These are phyloP conservation scores for Catocala sponsa DNA, from an alignment of 2,888 invertebrate species.

Conservation along the genomic window DNA sequence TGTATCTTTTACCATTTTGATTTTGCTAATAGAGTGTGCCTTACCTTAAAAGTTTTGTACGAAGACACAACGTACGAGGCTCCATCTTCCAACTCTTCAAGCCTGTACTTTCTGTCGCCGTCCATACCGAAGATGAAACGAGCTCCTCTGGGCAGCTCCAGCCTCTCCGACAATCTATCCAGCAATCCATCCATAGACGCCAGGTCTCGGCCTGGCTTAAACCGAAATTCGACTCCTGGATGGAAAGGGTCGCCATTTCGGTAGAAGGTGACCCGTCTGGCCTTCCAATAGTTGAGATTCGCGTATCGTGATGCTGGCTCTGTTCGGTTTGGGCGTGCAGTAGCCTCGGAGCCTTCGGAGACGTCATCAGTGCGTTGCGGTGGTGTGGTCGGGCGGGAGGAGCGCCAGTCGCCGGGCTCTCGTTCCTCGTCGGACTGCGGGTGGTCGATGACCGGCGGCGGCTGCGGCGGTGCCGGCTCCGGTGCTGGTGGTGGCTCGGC, in stretches of 20 bases:
- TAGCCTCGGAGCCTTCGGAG: conserved; percentile 79
- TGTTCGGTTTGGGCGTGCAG: conserved; percentile 87
- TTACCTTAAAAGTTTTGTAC: conserved; percentile 96
- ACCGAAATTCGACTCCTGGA: conserved; percentile 94
- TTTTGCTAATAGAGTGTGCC: conserved; percentile 17
- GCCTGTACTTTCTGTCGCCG: conserved; percentile 94
- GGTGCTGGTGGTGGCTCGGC: conserved; percentile 77
- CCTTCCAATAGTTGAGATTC: conserved; percentile 95
- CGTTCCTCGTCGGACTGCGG: conserved; percentile 85
- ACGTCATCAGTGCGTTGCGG: conserved; percentile 80
- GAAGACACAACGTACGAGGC: conserved; percentile 97
- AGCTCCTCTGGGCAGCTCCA: conserved; percentile 96
- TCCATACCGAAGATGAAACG: conserved; percentile 97
- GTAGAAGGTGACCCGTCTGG: conserved; percentile 95
- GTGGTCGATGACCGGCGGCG: conserved; percentile 64
- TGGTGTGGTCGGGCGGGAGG: conserved; percentile 78
- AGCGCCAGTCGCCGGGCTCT: conserved; percentile 86
- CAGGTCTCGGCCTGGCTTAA: conserved; percentile 96
- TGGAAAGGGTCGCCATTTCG: conserved; percentile 98
- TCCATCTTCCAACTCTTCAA: conserved; percentile 96
- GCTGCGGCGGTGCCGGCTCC: conserved; percentile 77
- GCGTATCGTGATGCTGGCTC: conserved; percentile 90
- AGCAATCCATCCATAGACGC: conserved; percentile 94
- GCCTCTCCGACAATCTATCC: conserved; percentile 95
- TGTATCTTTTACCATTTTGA: too few species aligned